These are phyloP conservation scores for Percopsis transmontana DNA, from an alignment of 2,113 vertebrate genomes.

Conservation along the genomic window DNA sequence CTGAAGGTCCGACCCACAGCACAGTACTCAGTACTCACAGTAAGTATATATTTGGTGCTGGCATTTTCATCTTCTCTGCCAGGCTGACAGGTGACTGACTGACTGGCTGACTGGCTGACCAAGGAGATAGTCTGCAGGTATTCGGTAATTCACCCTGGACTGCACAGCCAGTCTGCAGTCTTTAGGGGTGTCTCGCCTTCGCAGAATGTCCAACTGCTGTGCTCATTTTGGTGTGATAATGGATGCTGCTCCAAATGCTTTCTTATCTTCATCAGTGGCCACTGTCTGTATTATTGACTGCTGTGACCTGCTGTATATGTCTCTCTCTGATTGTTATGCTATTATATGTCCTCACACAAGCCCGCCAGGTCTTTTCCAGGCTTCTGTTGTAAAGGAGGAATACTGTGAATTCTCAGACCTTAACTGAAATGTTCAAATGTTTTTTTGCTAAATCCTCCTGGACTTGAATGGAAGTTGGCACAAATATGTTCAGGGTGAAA, in stretches of 20 bases:
- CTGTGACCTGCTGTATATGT: constrained; percentile 54
- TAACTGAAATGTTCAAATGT: not conserved
- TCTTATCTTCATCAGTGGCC: constrained; percentile 66
- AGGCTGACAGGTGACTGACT: constrained; percentile 30
- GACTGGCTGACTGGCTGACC: constrained; percentile 51
- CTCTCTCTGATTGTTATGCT: not conserved
- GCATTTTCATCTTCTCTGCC: constrained; percentile 42
- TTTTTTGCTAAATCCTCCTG: not conserved
- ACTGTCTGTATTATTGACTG: constrained; percentile 54
- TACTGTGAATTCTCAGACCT: constrained; percentile 18
- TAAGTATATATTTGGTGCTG: constrained; percentile 37
- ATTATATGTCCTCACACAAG: constrained; percentile 39
- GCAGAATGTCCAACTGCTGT: constrained; percentile 25
- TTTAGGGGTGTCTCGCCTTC: constrained; percentile 31
- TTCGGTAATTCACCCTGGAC: constrained; percentile 71
- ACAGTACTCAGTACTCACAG: not conserved
- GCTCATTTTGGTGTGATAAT: constrained; percentile 38
- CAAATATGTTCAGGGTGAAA: no score
- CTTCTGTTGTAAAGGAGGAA: constrained; percentile 42
- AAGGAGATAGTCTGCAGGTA: constrained; percentile 54
- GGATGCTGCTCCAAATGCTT: constrained; percentile 47
- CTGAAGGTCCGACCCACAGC: constrained; percentile 36
- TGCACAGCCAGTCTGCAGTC: constrained; percentile 46
- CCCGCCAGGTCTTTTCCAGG: not conserved
- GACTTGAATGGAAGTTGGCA: no score